phyloP scores from a whole-genome alignment of 2,888 invertebrate species.

The Thymelicus lineola region DNA sequence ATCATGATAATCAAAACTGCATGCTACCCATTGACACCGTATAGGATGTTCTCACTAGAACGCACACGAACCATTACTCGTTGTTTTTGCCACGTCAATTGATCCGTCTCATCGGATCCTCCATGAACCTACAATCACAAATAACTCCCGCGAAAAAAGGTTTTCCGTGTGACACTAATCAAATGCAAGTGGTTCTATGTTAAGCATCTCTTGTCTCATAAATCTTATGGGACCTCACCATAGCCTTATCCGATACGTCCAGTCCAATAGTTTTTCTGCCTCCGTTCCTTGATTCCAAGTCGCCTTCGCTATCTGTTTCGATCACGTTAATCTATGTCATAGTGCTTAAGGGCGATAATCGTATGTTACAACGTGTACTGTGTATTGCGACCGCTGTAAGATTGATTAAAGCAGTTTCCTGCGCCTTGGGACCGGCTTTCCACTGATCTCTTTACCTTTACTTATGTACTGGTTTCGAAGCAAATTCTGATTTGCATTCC shows the following conservation, averaged over 20 bases:
- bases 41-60: conserved; percentile 26
- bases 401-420: conserved; percentile 60
- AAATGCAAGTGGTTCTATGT: conserved; percentile 37
- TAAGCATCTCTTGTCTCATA: conserved; percentile 34
- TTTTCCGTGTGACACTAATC: conserved; percentile 36
- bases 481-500: conserved; percentile 31
- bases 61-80: conserved; percentile 27
- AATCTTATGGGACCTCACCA: conserved; percentile 33
- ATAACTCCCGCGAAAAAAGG: conserved; percentile 34
- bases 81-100: conserved; percentile 27
- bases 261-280: conserved; percentile 40
- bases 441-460: conserved; percentile 62
- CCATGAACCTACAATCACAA: conserved; percentile 37
- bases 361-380: conserved; percentile 30
- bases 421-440: conserved; percentile 55
- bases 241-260: conserved; percentile 20
- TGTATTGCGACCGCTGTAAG: conserved; percentile 40
- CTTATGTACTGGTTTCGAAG: conserved; percentile 50
- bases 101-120: conserved; percentile 38
- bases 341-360: conserved; percentile 45
- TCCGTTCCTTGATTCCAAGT: conserved; percentile 39
- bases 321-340: conserved; percentile 40
- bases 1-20: conserved; percentile 8
- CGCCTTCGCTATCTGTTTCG: conserved; percentile 36
- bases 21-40: conserved; percentile 12